These are phyloP conservation scores for Cynopterus sphinx DNA, from an alignment of 2,797 vertebrate genomes.

Conservation along the genomic window DNA sequence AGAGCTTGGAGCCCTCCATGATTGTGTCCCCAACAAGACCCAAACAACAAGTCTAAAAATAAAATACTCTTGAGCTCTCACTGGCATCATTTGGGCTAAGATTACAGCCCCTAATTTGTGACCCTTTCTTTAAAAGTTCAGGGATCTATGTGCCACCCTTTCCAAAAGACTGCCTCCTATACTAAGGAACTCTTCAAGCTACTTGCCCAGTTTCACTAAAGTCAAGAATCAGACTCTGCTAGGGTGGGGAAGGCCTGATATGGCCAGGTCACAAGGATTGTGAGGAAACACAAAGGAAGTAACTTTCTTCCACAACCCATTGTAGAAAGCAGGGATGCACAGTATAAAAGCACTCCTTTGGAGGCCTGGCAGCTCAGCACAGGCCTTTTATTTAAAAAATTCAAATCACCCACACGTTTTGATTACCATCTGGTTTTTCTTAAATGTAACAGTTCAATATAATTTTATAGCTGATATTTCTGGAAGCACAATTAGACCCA, in stretches of 20 bases:
- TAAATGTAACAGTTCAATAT: slow-evolving; percentile 3
- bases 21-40: neutral
- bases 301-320: neutral
- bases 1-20: neutral
- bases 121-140: neutral
- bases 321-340: neutral
- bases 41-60: neutral
- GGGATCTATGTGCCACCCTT: neutral
- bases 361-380: neutral
- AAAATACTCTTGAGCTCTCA: neutral
- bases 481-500: slow-evolving; percentile 32
- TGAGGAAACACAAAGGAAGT: slow-evolving; percentile 33
- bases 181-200: neutral
- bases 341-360: neutral
- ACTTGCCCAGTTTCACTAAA: neutral
- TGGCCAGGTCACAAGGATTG: neutral
- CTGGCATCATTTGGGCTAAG: neutral
- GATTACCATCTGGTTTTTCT: slow-evolving; percentile 44
- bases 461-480: slow-evolving; percentile 54
- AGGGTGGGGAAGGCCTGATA: neutral
- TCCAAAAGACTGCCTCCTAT: neutral
- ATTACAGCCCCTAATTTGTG: neutral
- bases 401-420: slow-evolving; percentile 20
- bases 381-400: slow-evolving; percentile 54
- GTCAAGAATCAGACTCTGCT: neutral